A percentile compares a stretch with the other conserved stretches of the same genome.
phyloP scores from a whole-genome alignment of 2,888 invertebrate species.

The Lymantria monacha region DNA sequence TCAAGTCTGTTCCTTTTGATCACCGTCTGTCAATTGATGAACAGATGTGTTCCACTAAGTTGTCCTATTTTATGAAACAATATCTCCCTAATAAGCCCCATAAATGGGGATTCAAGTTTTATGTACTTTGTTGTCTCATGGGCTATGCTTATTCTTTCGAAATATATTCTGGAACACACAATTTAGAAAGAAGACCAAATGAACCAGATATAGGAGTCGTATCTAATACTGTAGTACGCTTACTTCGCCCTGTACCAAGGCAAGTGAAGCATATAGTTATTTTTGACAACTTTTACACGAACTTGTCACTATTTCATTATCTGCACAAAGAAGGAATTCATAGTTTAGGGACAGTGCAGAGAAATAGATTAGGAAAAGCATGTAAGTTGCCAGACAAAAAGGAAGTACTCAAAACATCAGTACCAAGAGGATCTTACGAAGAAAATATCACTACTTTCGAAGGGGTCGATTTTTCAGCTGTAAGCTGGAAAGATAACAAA shows the following conservation, averaged over 20 bases:
- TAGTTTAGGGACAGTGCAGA: background rate
- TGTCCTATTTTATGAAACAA: too few species aligned
- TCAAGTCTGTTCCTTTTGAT: background rate
- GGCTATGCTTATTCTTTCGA: constrained; percentile 8
- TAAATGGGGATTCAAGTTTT: constrained; percentile 20
- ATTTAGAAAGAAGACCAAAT: background rate
- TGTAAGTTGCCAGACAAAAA: constrained; percentile 17
- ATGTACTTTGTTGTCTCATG: constrained; percentile 24
- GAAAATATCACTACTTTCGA: background rate
- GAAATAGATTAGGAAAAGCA: constrained; percentile 4
- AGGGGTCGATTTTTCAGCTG: background rate
- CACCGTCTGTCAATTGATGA: constrained; percentile 1
- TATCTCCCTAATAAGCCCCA: constrained; percentile 21
- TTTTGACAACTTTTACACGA: constrained; percentile 7
- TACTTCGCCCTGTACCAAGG: background rate
- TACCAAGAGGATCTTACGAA: constrained; percentile 8
- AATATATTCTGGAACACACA: constrained; percentile 4
- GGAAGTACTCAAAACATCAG: too few species aligned
- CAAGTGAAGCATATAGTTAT: constrained; percentile 5
- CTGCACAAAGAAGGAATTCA: background rate
- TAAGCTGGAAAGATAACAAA: background rate
- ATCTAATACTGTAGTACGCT: constrained; percentile 1
- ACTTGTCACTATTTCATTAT: constrained; percentile 3
- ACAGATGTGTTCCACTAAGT: constrained; percentile 39
- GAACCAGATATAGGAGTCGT: constrained; percentile 6